phyloP scores from a whole-genome alignment of 2,797 vertebrate genomes.

The Crenichthys baileyi region DNA sequence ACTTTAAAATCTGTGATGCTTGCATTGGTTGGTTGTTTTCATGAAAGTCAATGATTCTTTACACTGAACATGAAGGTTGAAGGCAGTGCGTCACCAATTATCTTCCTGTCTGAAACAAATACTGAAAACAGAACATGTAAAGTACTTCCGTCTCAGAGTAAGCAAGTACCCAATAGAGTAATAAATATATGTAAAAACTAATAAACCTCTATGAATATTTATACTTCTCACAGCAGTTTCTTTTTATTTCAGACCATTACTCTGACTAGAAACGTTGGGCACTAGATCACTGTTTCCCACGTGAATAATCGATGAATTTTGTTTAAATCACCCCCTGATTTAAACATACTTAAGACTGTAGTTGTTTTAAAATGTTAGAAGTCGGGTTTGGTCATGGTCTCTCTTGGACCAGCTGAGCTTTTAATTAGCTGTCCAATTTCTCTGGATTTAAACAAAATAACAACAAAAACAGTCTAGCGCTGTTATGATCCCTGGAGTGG shows the following conservation, averaged over 20 bases:
- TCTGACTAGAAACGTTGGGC: too few species aligned
- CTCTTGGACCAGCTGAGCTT: not conserved
- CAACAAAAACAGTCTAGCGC: not conserved
- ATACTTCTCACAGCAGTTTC: too few species aligned
- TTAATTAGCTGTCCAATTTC: not conserved
- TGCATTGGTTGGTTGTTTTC: not conserved
- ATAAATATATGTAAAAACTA: too few species aligned
- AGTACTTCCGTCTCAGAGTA: too few species aligned
- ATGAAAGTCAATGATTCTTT: not conserved
- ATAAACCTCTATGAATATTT: too few species aligned
- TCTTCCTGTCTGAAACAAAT: too few species aligned
- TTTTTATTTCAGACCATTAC: too few species aligned
- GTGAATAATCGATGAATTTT: too few species aligned
- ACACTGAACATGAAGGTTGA: not conserved
- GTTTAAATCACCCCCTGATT: too few species aligned
- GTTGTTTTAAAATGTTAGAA: not conserved
- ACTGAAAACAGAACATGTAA: too few species aligned
- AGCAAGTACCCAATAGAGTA: too few species aligned
- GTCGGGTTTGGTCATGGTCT: not conserved
- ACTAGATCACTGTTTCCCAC: too few species aligned
- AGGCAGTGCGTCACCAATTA: not conserved
- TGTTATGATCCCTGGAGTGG: not conserved
- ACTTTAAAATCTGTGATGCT: not conserved
- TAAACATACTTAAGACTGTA: not conserved
- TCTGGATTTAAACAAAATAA: not conserved